These are phyloP conservation scores for Phocides pigmalion DNA, from an alignment of 1,140 invertebrate species.

Conservation along the genomic window DNA sequence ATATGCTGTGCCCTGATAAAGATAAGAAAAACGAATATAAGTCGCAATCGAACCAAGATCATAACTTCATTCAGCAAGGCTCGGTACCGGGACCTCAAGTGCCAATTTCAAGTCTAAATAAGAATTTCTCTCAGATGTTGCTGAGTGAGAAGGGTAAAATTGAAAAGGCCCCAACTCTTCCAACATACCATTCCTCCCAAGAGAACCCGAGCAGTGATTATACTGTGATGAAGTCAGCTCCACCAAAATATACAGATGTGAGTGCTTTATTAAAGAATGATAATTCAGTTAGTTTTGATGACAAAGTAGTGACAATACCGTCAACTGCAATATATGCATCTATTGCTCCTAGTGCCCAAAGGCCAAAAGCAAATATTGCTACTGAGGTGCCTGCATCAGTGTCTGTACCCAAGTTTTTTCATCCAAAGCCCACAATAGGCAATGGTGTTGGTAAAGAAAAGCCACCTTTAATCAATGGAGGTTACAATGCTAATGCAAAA, in stretches of 20 bases:
- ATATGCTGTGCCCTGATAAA: slow-evolving; percentile 74
- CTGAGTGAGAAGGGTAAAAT: slow-evolving; percentile 62
- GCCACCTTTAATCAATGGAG: slow-evolving; percentile 58
- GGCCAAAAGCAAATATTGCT: slow-evolving; percentile 81
- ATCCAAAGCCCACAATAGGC: slow-evolving; percentile 67
- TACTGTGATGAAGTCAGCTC: slow-evolving; percentile 76
- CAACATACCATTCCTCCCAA: slow-evolving; percentile 58
- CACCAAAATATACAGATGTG: slow-evolving; percentile 75
- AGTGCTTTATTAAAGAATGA: slow-evolving; percentile 72
- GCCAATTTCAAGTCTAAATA: slow-evolving; percentile 60
- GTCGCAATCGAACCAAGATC: slow-evolving; percentile 57
- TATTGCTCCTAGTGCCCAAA: slow-evolving; percentile 81
- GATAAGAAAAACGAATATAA: slow-evolving; percentile 74
- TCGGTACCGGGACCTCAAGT: slow-evolving; percentile 77
- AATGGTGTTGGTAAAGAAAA: slow-evolving; percentile 67
- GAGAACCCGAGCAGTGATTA: slow-evolving; percentile 71
- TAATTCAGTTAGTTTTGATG: slow-evolving; percentile 71
- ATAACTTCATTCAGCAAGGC: slow-evolving; percentile 69
- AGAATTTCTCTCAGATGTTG: slow-evolving; percentile 56
- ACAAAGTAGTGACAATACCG: slow-evolving; percentile 77
- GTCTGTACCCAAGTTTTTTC: slow-evolving; percentile 77
- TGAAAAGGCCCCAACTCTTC: slow-evolving; percentile 65
- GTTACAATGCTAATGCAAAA: slow-evolving; percentile 56
- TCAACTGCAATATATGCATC: slow-evolving; percentile 83
- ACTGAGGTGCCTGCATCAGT: slow-evolving; percentile 75